Percentiles rank a stretch among this genome's conserved stretches.
phyloP scores from a whole-genome alignment of 2,888 invertebrate species.

The Limnephilus rhombicus region DNA sequence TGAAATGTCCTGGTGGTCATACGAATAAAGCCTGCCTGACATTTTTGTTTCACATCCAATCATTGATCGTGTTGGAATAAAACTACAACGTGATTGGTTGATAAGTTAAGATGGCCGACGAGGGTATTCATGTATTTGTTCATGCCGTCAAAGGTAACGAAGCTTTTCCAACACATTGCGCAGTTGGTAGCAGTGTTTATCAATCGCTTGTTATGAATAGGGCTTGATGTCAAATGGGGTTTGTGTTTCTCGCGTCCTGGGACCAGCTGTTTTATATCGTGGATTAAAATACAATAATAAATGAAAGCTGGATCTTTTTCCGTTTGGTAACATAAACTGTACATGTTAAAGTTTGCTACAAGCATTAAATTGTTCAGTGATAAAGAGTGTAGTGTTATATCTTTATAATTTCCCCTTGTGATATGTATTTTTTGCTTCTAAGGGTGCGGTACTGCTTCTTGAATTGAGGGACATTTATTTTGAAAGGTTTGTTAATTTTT shows the following conservation, averaged over 20 bases:
- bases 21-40: not conserved
- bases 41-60: not conserved
- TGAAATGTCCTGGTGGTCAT: not conserved
- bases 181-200: slow-evolving; percentile 58
- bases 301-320: slow-evolving; percentile 41
- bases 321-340: slow-evolving; percentile 31
- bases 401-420: slow-evolving; percentile 29
- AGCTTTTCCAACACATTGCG: not conserved
- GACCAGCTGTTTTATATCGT: slow-evolving; percentile 56
- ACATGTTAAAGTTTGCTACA: slow-evolving; percentile 25
- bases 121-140: not conserved
- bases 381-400: slow-evolving; percentile 39
- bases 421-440: slow-evolving; percentile 60
- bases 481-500: slow-evolving; percentile 49
- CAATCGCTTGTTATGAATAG: slow-evolving; percentile 63
- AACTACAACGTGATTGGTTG: not conserved
- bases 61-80: not conserved
- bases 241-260: slow-evolving; percentile 51
- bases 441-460: slow-evolving; percentile 57
- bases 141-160: not conserved
- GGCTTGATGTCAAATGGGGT: slow-evolving; percentile 52
- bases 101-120: not conserved
- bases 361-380: slow-evolving; percentile 30
- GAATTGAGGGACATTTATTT: slow-evolving; percentile 51
- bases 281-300: slow-evolving; percentile 38